A percentile compares a stretch with the other conserved stretches of the same genome.
Conservation (phyloP, 2,113 vertebrate species). For the Tonatia bakeri region DNA sequence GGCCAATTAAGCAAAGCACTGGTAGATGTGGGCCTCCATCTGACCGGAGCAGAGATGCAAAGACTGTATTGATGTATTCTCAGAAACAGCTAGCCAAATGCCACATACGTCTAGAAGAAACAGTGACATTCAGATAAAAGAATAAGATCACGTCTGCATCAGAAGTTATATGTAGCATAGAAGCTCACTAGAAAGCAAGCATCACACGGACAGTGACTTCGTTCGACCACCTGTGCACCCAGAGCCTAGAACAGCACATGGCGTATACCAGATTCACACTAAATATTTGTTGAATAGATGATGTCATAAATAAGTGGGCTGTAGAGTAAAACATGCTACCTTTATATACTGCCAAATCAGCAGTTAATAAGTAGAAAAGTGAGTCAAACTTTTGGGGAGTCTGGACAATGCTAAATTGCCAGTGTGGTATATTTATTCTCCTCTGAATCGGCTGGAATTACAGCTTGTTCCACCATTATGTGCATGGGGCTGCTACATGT, state of each 20-base stretch:
- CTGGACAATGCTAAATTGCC: background rate
- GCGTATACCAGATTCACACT: background rate
- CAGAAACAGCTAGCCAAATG: background rate
- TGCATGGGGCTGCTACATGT: background rate
- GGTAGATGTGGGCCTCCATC: background rate
- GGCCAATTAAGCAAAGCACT: background rate
- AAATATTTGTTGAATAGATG: background rate
- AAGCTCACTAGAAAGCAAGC: background rate
- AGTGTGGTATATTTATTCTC: background rate
- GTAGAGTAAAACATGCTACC: background rate
- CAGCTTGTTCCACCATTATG: background rate
- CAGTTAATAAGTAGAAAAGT: background rate
- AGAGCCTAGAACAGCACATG: background rate
- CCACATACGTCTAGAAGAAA: background rate
- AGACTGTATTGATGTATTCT: background rate
- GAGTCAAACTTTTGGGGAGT: background rate
- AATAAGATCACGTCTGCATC: background rate
- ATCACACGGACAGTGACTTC: background rate
- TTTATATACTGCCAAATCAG: background rate
- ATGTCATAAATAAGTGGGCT: background rate
- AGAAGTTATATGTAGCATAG: background rate
- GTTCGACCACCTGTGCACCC: background rate
- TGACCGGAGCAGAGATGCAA: background rate
- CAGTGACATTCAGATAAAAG: background rate
- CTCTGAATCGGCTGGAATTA: background rate